A percentile compares a stretch with the other conserved stretches of the same genome.
Conservation (phyloP, 1,140 invertebrate species). For the Drosophila ogumai region DNA sequence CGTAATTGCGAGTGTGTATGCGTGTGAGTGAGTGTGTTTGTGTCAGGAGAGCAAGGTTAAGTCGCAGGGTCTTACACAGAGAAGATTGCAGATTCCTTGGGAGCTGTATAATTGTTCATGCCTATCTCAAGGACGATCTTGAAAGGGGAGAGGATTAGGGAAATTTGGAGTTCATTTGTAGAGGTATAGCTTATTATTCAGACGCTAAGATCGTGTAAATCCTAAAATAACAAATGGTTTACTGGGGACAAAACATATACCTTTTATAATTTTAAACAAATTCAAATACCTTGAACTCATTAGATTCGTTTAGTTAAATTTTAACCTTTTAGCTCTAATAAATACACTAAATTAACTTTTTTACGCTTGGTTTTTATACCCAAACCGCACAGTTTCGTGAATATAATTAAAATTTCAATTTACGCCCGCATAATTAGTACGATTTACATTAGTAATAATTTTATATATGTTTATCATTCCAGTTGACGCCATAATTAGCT, state of each 20-base stretch:
- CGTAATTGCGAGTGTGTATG: neutral
- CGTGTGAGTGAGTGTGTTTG: constrained; percentile 5
- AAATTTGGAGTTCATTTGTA: neutral
- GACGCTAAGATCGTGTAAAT: neutral
- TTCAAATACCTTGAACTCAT: neutral
- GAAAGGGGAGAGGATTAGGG: neutral
- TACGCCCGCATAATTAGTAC: neutral
- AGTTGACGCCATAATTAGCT: constrained; percentile 27
- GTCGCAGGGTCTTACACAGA: constrained; percentile 19
- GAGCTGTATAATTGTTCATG: neutral
- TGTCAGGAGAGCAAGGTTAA: constrained; percentile 55
- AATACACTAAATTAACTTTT: neutral
- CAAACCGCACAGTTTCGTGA: neutral
- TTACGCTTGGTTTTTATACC: neutral
- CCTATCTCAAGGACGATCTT: constrained; percentile 4
- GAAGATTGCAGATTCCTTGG: constrained; percentile 25
- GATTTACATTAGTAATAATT: neutral
- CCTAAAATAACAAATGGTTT: neutral
- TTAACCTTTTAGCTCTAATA: neutral
- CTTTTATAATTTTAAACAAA: no score
- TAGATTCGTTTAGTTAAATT: neutral
- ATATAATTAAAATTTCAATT: neutral
- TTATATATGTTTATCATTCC: constrained; percentile 15
- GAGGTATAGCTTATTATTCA: neutral
- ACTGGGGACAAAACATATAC: no score